Evolutionary conservation across 1,140 invertebrate genomes (phyloP).

Genomic region (Pachypeltis micranthus): DNA sequence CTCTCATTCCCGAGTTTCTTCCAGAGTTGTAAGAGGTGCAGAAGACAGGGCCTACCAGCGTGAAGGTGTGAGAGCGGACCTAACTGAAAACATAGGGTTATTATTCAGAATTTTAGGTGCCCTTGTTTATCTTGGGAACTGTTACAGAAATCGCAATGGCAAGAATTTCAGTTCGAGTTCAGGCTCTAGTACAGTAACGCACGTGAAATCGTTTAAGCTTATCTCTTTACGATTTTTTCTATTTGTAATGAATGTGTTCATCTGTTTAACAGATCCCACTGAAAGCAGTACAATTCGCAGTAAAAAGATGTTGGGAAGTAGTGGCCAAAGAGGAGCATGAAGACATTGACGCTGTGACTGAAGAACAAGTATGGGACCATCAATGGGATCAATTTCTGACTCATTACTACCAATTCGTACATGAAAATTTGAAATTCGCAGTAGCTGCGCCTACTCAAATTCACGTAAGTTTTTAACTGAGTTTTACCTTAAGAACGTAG

Average conservation of each 20-base stretch:
- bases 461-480: constrained; percentile 21
- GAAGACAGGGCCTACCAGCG: no score
- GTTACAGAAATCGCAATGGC: no score
- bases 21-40: no score
- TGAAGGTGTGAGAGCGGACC: no score
- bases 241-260: no score
- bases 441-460: constrained; percentile 27
- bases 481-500: no score
- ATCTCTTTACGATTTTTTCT: background rate
- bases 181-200: no score
- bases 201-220: background rate
- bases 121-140: no score
- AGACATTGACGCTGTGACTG: constrained; percentile 64
- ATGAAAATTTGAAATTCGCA: constrained; percentile 44
- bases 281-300: constrained; percentile 61
- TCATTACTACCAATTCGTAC: constrained; percentile 56
- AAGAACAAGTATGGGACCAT: constrained; percentile 55
- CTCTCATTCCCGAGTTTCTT: no score
- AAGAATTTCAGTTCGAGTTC: no score
- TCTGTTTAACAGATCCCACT: constrained; percentile 39
- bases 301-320: constrained; percentile 61
- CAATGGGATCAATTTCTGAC: constrained; percentile 77
- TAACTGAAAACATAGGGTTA: no score
- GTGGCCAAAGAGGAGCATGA: constrained; percentile 61
- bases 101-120: no score